Evolutionary conservation across 2,888 invertebrate genomes (phyloP), one percentile per base, ranked within the genome.

Genomic region (Tipula lateralis): DNA sequence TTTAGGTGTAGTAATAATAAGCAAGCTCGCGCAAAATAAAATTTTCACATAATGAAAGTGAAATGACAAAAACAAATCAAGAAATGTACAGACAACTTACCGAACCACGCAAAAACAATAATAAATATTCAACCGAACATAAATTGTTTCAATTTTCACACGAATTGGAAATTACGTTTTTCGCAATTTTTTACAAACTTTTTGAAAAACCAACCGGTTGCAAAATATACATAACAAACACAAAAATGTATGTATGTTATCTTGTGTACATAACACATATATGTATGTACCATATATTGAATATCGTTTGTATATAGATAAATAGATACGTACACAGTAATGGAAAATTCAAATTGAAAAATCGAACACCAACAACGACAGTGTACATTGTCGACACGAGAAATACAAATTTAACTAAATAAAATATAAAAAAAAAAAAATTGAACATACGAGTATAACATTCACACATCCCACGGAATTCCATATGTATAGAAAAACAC

Each of bases 111-210:
- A 66, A 66, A n/a, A 66, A 66, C 19, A 66, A 9, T 2, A 66
- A 13, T 66, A 66, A 12, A 66, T 24, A 66, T 13, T 66, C 66
- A 66, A 19, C 2, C 24, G 24, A 66, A n/a, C n/a, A 66, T 66
- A 66, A 66, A 66, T 66, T 66, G 24, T 24, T 66, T 66, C 66
- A 66, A 66, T 66, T 66, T 66, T 66, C 66, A 66, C 66, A 66
- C 66, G 66, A 66, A 66, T 24, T 66, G 66, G 66, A 66, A 66
- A 66, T 9, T 66, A 66, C 24, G 12, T 24, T 66, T 24, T 24
- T 66, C 24, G 24, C 24, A 12, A 24, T 66, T 66, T n/a, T 66
- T 24, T 66, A 66, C 12, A n/a, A n/a, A n/a, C n/a, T n/a, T n/a
- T n/a, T n/a, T 66, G 66, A 66, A 66, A 66, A 66, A 66, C 24